A percentile compares a stretch with the other conserved stretches of the same genome.
phyloP scores from a whole-genome alignment of 2,797 vertebrate species.

The Rhynchonycteris naso region DNA sequence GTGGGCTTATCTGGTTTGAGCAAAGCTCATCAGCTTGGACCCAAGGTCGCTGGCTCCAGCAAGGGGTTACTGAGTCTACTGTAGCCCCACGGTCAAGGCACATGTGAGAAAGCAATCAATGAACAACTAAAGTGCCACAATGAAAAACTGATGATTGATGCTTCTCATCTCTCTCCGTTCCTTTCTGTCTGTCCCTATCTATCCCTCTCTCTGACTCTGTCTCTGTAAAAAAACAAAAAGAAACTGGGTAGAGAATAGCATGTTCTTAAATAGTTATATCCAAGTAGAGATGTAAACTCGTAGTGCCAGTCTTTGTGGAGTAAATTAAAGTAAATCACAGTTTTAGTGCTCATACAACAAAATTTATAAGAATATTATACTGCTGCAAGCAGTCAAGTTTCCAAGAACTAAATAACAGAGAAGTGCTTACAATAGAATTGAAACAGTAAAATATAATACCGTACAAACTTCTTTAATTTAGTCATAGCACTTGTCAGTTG shows the following conservation, averaged over 20 bases:
- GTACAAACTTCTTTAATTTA: not conserved
- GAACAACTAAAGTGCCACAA: too few relatives aligned
- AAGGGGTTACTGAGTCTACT: too few relatives aligned
- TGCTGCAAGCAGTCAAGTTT: not conserved
- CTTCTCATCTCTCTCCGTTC: too few relatives aligned
- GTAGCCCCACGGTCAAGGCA: too few relatives aligned
- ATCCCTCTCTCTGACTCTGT: too few relatives aligned
- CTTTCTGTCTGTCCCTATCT: too few relatives aligned
- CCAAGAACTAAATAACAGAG: not conserved
- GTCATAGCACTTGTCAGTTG: not conserved
- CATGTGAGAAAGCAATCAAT: too few relatives aligned
- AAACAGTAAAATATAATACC: not conserved
- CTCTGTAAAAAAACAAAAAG: too few relatives aligned
- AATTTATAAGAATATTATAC: not conserved
- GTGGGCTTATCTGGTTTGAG: too few relatives aligned
- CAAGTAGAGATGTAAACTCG: constrained; percentile 12
- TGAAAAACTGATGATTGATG: too few relatives aligned
- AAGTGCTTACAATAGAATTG: not conserved
- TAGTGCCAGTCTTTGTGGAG: not conserved
- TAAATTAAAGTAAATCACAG: not conserved
- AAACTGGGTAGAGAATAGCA: not conserved
- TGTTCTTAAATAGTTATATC: not conserved
- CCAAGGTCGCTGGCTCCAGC: too few relatives aligned
- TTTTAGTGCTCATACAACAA: not conserved
- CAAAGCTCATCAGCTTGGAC: too few relatives aligned